Base-by-base conservation (phyloP, 2,888 invertebrate species). In the Scaptomyza reducta region DNA sequence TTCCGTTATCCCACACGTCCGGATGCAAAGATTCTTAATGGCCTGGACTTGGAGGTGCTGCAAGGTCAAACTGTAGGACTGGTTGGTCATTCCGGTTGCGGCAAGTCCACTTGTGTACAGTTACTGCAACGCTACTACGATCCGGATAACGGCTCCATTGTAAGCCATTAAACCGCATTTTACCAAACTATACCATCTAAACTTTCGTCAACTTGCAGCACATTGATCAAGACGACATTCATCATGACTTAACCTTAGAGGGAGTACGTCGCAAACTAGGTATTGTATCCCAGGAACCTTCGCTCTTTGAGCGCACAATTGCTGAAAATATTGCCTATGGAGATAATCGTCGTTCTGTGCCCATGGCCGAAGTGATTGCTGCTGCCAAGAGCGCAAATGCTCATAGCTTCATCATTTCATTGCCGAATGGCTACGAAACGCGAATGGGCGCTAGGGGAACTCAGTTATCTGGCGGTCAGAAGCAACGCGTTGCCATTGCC, bases 311-410 rank as follows among this genome's bases (percentile, higher is more conserved):
- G 88, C 93, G 95, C 45, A 95, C 95, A 47, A 96, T 97, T 49
- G 94, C 94, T 0, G 96, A 97, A 85, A 97, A 97, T 90, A 97
- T 98, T 82, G 95, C 95, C 0, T 97, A 97, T 88, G 97, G 97
- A 0, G 96, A 96, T 91, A 96, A 96, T 89, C 93, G 93, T 0
- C 92, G 96, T 0, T 72, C 79, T 0, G 94, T 96, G 13, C 82
- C 93, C 0, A 95, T 95, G 90, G 94, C 94, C 6, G 96, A 97
- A 87, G 94, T 97, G 45, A 95, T 96, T 13, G 92, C 92, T 4
- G 96, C 95, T 0, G 95, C 96, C 0, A 95, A 94, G 87, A 94
- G 93, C 65, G 96, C 97, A 2, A 97, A 97, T 84, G 96, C 96
- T 47, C 97, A 97, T 80, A 92, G 93, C 7, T 97, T 97, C 81